phyloP scores from a whole-genome alignment of 2,888 invertebrate species.

The Selenia dentaria region DNA sequence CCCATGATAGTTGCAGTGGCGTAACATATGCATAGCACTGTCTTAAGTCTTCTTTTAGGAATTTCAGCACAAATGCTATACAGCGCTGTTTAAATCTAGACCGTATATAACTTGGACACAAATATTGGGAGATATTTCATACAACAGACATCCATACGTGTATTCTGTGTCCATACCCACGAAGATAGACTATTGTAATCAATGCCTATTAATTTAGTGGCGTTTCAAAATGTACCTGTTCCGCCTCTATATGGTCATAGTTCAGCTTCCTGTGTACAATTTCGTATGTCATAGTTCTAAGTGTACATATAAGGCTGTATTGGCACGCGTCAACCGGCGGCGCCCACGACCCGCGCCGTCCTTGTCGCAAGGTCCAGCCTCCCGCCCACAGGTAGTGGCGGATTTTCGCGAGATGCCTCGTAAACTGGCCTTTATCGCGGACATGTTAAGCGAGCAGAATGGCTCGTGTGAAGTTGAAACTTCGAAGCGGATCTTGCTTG shows the following conservation, averaged over 20 bases:
- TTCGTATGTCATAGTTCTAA: conserved; percentile 32
- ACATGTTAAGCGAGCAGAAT: conserved; percentile 4
- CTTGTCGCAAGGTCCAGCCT: conserved; percentile 79
- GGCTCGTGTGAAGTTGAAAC: neutral
- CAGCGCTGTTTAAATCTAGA: too few species aligned
- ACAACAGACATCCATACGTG: too few species aligned
- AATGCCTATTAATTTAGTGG: neutral
- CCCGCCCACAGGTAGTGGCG: conserved; percentile 57
- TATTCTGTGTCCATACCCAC: too few species aligned
- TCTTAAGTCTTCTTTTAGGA: too few species aligned
- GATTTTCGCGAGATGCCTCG: conserved; percentile 23
- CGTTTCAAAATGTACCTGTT: conserved; percentile 9
- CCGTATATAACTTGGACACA: too few species aligned
- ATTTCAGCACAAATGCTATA: too few species aligned
- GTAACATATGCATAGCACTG: too few species aligned
- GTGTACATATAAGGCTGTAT: conserved; percentile 67
- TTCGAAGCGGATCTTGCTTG: neutral
- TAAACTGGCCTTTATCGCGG: conserved; percentile 21
- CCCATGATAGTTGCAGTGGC: too few species aligned
- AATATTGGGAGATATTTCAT: too few species aligned
- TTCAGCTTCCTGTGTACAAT: conserved; percentile 34
- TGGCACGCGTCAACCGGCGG: conserved; percentile 40
- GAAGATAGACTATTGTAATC: too few species aligned
- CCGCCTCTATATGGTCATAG: conserved; percentile 29
- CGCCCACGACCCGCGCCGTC: conserved; percentile 70